Percentiles rank a stretch among this genome's conserved stretches.
Conservation (phyloP, 2,888 invertebrate species). For the Hypena proboscidalis region DNA sequence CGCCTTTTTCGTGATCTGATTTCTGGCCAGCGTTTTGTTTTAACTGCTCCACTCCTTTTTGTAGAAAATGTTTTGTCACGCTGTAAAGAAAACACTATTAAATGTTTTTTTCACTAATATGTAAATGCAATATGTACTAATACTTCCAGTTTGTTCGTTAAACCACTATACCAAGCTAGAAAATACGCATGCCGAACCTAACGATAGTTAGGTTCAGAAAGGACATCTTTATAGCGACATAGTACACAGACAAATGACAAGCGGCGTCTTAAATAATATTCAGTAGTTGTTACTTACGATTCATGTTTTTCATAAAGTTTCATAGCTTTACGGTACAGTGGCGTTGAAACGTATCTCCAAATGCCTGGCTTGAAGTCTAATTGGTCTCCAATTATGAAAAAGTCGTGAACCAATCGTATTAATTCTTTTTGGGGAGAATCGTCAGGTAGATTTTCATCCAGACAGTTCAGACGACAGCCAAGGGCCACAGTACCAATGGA, state of each 20-base stretch:
- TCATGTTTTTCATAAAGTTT: conserved; percentile 62
- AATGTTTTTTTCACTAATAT: conserved; percentile 5
- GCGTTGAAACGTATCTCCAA: conserved; percentile 61
- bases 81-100: conserved; percentile 37
- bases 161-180: too few relatives aligned
- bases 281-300: conserved; percentile 55
- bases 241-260: too few relatives aligned
- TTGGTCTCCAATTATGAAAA: conserved; percentile 49
- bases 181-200: too few relatives aligned
- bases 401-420: conserved; percentile 62
- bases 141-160: too few relatives aligned
- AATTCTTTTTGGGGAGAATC: conserved; percentile 63
- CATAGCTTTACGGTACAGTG: conserved; percentile 62
- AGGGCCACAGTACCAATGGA: conserved; percentile 73
- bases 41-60: conserved; percentile 52
- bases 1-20: conserved; percentile 72
- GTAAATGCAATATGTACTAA: too few relatives aligned
- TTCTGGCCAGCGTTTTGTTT: conserved; percentile 35
- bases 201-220: too few relatives aligned
- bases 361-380: conserved; percentile 64
- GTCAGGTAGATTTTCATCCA: conserved; percentile 60
- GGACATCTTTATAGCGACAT: too few relatives aligned
- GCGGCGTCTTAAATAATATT: too few relatives aligned
- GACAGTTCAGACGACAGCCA: conserved; percentile 67
- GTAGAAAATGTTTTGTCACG: conserved; percentile 49